Evolutionary conservation across 2,797 vertebrate genomes (phyloP), one percentile per base, ranked within the genome.

Genomic region (Hydrophis major): DNA sequence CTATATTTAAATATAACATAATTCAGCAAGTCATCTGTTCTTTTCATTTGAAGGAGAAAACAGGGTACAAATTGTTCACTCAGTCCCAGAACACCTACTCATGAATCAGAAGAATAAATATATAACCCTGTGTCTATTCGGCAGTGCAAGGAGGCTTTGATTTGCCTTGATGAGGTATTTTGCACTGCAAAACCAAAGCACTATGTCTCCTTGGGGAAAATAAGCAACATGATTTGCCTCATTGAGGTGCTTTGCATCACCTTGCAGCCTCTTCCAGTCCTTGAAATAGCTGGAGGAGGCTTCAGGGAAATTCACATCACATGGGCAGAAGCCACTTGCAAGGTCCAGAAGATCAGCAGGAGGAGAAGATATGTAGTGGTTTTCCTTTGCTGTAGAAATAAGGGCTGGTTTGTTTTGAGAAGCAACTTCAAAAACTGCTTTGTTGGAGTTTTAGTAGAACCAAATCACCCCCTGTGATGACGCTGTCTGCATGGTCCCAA

Each of bases 1-100:
- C 5, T 88, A 10, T 37, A 88, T 90, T 91, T 92, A 93, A 95
- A 90, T 25, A 16, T 50, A 87, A 92, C 42, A 60, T 25, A 55
- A 55, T 92, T 61, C 42, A 28, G 55, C 66, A 50, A 32, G 57
- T 37, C 63, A 78, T 88, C 87, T 88, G 28, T 50, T 47, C 55
- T 74, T 89, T 92, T 47, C 66, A 69, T 74, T 60, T 83, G 91
- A 55, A 56, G 61, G 63, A 92, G n/a, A 92, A 92, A 57, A 57
- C 7, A 5, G 7, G 47, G 47, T 32, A 86, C 69, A 42, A 22
- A 74, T n/a, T 89, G 87, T 92, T 89, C 42, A 4, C 55, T 53
- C 55, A 61, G 55, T 47, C 66, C 88, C 28, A 89, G 55, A 89
- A 28, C 32, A 63, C 37, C 61, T 69, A 69, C 25, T 42, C 53